Evolutionary conservation across 2,113 vertebrate species (phyloP).

Genomic region (Thunnus thynnus): DNA sequence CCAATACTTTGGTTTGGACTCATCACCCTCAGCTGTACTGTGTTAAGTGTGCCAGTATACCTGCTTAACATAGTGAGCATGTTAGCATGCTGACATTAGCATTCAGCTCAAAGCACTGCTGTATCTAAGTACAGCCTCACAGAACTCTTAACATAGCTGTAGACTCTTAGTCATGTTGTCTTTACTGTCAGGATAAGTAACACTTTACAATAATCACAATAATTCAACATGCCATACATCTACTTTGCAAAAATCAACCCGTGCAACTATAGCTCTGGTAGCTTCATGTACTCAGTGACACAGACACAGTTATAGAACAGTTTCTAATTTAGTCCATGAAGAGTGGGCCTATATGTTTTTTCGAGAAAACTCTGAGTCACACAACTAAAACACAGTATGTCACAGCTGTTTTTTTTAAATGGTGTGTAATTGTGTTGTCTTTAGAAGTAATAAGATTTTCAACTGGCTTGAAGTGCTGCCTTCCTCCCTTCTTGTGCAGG

Average conservation of each 20-base stretch:
- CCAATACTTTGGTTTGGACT: too few relatives aligned
- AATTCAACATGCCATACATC: slow-evolving; percentile 41
- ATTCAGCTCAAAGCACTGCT: not conserved
- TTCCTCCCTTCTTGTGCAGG: not conserved
- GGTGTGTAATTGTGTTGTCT: slow-evolving; percentile 7
- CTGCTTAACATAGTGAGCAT: not conserved
- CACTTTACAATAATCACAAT: slow-evolving; percentile 45
- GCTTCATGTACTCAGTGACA: slow-evolving; percentile 1
- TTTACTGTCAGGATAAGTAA: slow-evolving; percentile 33
- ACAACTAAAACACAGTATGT: not conserved
- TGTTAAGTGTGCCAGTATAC: not conserved
- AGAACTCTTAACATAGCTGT: not conserved
- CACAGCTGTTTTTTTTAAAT: slow-evolving; percentile 24
- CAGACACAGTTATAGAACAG: not conserved
- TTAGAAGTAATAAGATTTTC: slow-evolving; percentile 9
- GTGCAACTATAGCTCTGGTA: slow-evolving; percentile 1
- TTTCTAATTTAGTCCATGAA: slow-evolving; percentile 1
- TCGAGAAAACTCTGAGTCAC: slow-evolving; percentile 3
- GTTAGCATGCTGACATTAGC: not conserved
- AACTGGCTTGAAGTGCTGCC: not conserved
- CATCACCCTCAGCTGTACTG: not conserved
- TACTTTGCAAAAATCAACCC: not conserved
- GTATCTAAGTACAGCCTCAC: not conserved
- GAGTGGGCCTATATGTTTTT: not conserved
- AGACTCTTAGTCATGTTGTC: not conserved